Base-by-base conservation (phyloP, 2,888 invertebrate species). In the Tortrix viridana region DNA sequence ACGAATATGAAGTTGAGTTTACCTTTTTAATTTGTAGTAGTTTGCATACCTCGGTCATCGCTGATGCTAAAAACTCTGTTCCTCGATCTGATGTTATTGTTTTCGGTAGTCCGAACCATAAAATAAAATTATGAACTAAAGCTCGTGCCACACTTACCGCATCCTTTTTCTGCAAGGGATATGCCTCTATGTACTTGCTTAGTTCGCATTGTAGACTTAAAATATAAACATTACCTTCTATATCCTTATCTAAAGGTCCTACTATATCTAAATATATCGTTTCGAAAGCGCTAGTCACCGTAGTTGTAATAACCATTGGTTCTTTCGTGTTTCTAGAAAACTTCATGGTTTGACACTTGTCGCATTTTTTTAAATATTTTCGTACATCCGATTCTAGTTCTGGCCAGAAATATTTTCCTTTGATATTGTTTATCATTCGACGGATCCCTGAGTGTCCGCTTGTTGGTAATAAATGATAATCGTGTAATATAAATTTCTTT, bases 41-140 rank as follows among this genome's bases (percentile, higher is more conserved):
- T 6, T 53, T 43, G 23, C 53, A 37, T 9, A 54, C 23, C 3
- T 23, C 53, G n/a, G 43, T 22, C 53, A 43, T 54, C 0, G 53
- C 43, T n/a, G 43, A 43, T n/a, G 67, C 65, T 9, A 62, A 18
- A 38, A 63, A 65, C 16, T 67, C 67, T 3, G 54, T 52, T 4
- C 66, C 67, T 26, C 69, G 52, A 38, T 69, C 69, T 0, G 69
- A 52, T 16, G 49, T 52, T 23, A 66, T 65, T 9, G 32, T 47
- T 7, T 52, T 32, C 3, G 66, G 68, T 16, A 66, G 62, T 9
- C 65, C 68, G 16, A 50, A 68, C 16, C 65, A 38, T 18, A 68
- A 52, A 26, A 68, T 65, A 54, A 66, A 68, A 14, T 68, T 62
- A 7, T 57, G 52, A 12, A 68, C 65, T 32, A 68, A 66, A 16